Conservation (phyloP, 1,140 invertebrate species). For the Holcopasites calliopsidis region DNA sequence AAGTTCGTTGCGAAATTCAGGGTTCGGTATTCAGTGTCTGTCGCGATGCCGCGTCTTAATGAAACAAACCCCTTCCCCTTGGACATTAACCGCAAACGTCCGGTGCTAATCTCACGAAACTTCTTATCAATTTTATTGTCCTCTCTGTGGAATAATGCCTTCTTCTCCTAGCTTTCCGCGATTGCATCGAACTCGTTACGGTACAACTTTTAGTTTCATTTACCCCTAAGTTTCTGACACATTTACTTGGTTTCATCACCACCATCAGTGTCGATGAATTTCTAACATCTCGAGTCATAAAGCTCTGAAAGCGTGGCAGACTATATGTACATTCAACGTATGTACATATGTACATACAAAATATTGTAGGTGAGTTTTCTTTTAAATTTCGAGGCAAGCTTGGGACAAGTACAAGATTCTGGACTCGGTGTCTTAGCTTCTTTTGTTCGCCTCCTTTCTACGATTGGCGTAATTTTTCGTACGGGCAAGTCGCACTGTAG, state of each 20-base stretch:
- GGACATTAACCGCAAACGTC: not conserved
- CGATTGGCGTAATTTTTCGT: not conserved
- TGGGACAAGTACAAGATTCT: no score
- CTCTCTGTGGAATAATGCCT: not conserved
- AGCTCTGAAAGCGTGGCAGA: no score
- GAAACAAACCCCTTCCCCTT: not conserved
- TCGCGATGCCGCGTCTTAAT: not conserved
- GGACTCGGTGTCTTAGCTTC: no score
- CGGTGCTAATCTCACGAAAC: not conserved
- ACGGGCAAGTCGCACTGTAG: not conserved
- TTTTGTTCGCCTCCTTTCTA: not conserved
- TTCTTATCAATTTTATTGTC: slow-evolving; percentile 8
- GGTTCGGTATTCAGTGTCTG: not conserved
- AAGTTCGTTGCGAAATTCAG: not conserved
- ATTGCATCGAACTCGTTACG: not conserved
- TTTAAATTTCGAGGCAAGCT: no score
- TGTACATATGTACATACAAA: no score
- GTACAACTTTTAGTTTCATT: not conserved
- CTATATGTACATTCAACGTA: no score
- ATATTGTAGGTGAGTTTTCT: no score
- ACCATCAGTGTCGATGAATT: no score
- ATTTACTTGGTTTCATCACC: no score
- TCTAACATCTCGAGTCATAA: no score
- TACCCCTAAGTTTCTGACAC: not conserved
- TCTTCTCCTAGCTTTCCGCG: not conserved